Evolutionary conservation across 2,888 invertebrate genomes (phyloP).

Genomic region (Zelleria hepariella): DNA sequence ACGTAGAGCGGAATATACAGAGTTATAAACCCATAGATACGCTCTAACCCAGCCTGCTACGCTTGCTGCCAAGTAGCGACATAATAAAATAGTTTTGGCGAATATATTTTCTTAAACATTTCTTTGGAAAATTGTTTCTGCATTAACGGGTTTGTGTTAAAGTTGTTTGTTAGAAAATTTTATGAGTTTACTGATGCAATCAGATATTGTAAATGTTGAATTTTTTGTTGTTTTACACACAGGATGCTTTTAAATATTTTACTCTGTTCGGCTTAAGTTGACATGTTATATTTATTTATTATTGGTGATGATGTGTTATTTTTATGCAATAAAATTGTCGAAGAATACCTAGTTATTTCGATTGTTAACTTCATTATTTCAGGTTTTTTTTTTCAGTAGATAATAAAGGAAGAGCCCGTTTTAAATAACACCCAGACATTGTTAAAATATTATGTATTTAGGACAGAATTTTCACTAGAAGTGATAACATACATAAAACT

Average conservation of each 20-base stretch:
- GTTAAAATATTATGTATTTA: too few relatives aligned
- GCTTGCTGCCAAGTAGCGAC: too few relatives aligned
- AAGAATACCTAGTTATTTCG: conserved; percentile 14
- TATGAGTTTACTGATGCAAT: neutral
- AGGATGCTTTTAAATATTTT: conserved; percentile 16
- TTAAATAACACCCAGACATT: too few relatives aligned
- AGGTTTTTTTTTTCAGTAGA: too few relatives aligned
- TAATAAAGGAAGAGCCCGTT: too few relatives aligned
- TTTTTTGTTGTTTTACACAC: conserved; percentile 12
- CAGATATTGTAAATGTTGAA: conserved; percentile 16
- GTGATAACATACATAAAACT: too few relatives aligned
- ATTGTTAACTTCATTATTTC: neutral
- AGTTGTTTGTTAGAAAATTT: neutral
- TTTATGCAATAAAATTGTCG: conserved; percentile 31
- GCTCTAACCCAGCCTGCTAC: too few relatives aligned
- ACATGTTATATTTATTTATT: conserved; percentile 27
- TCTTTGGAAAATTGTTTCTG: neutral
- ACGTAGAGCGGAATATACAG: too few relatives aligned
- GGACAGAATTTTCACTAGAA: too few relatives aligned
- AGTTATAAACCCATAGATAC: too few relatives aligned
- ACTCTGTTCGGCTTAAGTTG: conserved; percentile 25
- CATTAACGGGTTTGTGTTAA: neutral
- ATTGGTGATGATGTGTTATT: conserved; percentile 29
- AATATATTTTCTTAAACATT: neutral
- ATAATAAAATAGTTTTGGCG: neutral